Percentiles rank a stretch among this genome's conserved stretches.
Evolutionary conservation across 2,888 invertebrate genomes (phyloP).

Genomic region (Xestia sexstrigata): DNA sequence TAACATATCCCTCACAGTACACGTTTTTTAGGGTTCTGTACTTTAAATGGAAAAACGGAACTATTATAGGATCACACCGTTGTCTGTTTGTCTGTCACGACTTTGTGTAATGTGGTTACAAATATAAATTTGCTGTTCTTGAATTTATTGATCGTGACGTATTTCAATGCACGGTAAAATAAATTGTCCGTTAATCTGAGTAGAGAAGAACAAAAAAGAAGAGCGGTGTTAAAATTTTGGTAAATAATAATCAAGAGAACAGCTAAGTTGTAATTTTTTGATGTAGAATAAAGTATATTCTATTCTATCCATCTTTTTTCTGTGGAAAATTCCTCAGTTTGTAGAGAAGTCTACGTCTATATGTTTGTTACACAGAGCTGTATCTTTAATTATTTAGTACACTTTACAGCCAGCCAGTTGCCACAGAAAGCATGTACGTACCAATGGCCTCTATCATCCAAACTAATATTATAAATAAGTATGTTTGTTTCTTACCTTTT

Average conservation of each 20-base stretch:
- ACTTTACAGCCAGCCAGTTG: neutral
- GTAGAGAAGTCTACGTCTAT: neutral
- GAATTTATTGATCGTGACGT: neutral
- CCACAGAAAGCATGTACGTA: neutral
- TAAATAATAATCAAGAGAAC: too few species aligned
- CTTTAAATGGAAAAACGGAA: neutral
- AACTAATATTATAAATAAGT: too few species aligned
- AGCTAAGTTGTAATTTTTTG: neutral
- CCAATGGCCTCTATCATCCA: neutral
- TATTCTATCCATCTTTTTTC: neutral
- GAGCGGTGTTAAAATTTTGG: neutral
- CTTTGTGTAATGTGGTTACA: too few species aligned
- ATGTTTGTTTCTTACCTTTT: too few species aligned
- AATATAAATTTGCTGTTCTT: neutral
- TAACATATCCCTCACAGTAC: constrained; percentile 71
- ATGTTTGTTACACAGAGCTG: neutral
- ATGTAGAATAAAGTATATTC: neutral
- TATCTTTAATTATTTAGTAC: neutral
- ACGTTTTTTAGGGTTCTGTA: constrained; percentile 29
- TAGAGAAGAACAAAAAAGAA: neutral
- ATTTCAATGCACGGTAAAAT: neutral
- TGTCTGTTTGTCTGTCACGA: neutral
- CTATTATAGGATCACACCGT: neutral
- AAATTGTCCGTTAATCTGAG: neutral
- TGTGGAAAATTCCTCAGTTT: neutral